A percentile compares a stretch with the other conserved stretches of the same genome.
Conservation (phyloP, 2,888 invertebrate species). For the Brachynemurus nebulosus region DNA sequence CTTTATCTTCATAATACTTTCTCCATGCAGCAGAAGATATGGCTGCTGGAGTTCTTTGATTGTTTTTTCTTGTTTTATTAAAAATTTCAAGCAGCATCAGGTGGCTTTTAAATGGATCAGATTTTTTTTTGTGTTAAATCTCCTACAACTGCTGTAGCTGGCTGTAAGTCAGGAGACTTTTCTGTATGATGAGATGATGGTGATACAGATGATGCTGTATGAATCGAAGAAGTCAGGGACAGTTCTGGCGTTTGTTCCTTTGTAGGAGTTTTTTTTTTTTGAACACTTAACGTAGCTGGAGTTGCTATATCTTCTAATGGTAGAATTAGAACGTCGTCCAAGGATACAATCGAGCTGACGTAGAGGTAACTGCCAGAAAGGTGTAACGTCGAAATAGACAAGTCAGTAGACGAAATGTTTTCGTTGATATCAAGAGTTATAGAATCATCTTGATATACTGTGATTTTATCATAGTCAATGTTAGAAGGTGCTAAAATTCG, state of each 20-base stretch:
- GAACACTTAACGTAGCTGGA: slow-evolving; percentile 12
- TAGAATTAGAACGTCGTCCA: slow-evolving; percentile 19
- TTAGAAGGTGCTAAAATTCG: slow-evolving; percentile 13
- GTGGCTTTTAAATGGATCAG: slow-evolving; percentile 19
- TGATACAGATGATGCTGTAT: slow-evolving; percentile 9
- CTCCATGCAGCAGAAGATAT: slow-evolving; percentile 19
- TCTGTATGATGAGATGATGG: slow-evolving; percentile 8
- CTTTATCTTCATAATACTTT: slow-evolving; percentile 18
- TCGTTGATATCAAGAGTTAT: slow-evolving; percentile 14
- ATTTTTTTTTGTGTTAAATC: slow-evolving; percentile 14
- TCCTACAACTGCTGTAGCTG: neutral
- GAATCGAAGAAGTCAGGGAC: slow-evolving; percentile 11
- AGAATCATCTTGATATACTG: slow-evolving; percentile 13
- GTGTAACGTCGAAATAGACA: slow-evolving; percentile 15
- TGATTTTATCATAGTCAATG: slow-evolving; percentile 16
- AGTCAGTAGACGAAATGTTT: slow-evolving; percentile 14
- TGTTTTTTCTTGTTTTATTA: slow-evolving; percentile 18
- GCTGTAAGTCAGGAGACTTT: slow-evolving; percentile 12
- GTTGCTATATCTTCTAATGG: slow-evolving; percentile 13
- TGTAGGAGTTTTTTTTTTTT: slow-evolving; percentile 9
- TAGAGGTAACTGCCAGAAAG: slow-evolving; percentile 15
- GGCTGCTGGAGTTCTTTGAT: slow-evolving; percentile 19
- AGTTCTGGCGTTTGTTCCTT: slow-evolving; percentile 9
- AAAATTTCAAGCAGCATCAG: slow-evolving; percentile 19
- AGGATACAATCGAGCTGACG: slow-evolving; percentile 15